Evolutionary conservation across 2,888 invertebrate species (phyloP).

Genomic region (Hyles lineata): DNA sequence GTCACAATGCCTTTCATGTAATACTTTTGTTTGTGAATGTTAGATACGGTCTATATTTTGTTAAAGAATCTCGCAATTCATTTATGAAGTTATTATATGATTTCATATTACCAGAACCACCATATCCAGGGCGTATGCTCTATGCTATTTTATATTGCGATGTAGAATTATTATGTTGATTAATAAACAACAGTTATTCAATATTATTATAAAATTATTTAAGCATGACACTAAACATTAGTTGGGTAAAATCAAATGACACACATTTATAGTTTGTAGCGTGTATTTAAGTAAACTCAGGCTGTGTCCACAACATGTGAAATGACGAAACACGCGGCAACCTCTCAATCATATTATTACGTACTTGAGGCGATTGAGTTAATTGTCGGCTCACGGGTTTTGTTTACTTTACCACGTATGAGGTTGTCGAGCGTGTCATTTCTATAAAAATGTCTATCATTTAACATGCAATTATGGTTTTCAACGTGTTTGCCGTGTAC

Average conservation of each 20-base stretch:
- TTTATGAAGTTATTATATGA: no score
- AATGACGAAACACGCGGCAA: conserved; percentile 58
- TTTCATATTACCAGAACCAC: no score
- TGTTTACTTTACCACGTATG: conserved; percentile 56
- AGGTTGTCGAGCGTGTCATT: conserved; percentile 47
- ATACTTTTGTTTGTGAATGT: no score
- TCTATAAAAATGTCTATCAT: conserved; percentile 47
- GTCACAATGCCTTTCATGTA: no score
- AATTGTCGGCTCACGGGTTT: conserved; percentile 54
- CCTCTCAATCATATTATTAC: conserved; percentile 59
- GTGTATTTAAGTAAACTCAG: not conserved
- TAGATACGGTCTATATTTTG: no score
- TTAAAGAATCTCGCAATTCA: no score
- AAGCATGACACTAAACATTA: no score
- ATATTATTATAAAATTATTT: not conserved
- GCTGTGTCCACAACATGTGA: conserved; percentile 30
- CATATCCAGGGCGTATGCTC: no score
- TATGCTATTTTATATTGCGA: no score
- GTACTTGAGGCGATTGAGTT: conserved; percentile 47
- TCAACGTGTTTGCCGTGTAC: conserved; percentile 41
- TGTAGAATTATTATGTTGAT: no score
- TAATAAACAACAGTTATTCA: no score
- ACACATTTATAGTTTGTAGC: not conserved
- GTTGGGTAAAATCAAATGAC: not conserved
- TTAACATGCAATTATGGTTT: conserved; percentile 48